Base-by-base conservation (phyloP, 2,888 invertebrate genomes). In the Mesorhabditis spiculigera region DNA sequence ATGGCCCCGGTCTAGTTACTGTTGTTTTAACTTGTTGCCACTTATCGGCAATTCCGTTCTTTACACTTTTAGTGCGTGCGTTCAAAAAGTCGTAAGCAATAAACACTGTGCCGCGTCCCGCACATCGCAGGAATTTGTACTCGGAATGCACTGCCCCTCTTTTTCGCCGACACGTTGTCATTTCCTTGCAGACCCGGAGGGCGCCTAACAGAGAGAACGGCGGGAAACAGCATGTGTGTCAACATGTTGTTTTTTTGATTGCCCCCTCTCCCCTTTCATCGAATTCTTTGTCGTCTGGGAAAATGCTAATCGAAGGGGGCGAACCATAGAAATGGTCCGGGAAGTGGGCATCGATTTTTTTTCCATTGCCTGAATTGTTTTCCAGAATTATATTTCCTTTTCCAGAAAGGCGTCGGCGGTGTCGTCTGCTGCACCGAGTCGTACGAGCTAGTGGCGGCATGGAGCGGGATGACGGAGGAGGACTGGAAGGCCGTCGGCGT, bases 341-440 rank as follows among this genome's bases (percentile, higher is more conserved):
- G 28, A 28, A 28, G 28, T 28, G 28, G 28, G 28, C 28, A 28
- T 28, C 28, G 28, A 16, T 6, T 70, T 67, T 13, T 71, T 16
- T 16, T 41, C 42, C 42, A 16, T 10, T 65, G n/a, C 8, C 43
- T 5, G 41, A 63, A 45, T 71, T 67, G 61, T 8, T 45, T 68
- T 66, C 68, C 76, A 69, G 58, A 28, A 16, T 4, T 45, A 45
- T 45, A 6, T 6, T 5, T n/a, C 63, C 68, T 64, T 68, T 77
- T 75, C 80, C 80, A 91, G 78, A 91, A 92, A 73, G 95, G 93
- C 86, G 91, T 98, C 16, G 92, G 91, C 87, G 96, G 92, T 13
- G 94, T 98, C 4, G 91, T 98, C 13, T 95, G 97, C 4, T 93
- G 98, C 93, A 97, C 96, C 86, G 96, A 98, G 88, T 92, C 93